Evolutionary conservation across 2,888 invertebrate genomes (phyloP).

Genomic region (Acrocera orbiculus): DNA sequence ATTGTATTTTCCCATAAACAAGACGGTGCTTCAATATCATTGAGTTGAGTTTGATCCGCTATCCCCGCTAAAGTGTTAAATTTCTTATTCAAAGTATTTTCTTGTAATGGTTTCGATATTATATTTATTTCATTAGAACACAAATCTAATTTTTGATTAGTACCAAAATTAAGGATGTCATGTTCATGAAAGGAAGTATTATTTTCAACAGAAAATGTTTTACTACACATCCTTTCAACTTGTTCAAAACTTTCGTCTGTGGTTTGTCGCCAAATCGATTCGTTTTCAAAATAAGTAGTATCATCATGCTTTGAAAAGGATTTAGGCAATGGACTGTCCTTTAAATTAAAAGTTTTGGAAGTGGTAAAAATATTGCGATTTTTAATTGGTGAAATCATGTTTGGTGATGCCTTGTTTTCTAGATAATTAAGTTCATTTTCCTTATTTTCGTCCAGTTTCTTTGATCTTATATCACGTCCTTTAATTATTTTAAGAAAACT

Average conservation of each 20-base stretch:
- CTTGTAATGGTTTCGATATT: too few relatives aligned
- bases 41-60: slow-evolving; percentile 22
- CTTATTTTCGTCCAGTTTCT: neutral
- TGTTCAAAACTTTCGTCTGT: slow-evolving; percentile 21
- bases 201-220: slow-evolving; percentile 21
- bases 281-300: slow-evolving; percentile 6
- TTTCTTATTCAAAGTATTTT: slow-evolving; percentile 12
- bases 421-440: neutral
- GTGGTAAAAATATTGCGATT: too few relatives aligned
- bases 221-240: slow-evolving; percentile 26
- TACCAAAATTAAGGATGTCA: neutral
- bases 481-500: too few relatives aligned
- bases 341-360: too few relatives aligned
- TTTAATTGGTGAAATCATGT: too few relatives aligned
- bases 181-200: neutral
- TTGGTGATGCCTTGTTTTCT: neutral
- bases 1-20: slow-evolving; percentile 25
- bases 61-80: slow-evolving; percentile 9
- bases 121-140: too few relatives aligned
- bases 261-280: slow-evolving; percentile 6
- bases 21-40: slow-evolving; percentile 27
- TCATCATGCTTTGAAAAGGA: too few relatives aligned
- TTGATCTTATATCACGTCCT: neutral
- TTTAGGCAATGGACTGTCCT: too few relatives aligned
- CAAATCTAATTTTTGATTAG: too few relatives aligned